These are phyloP conservation scores for Drosophila albomicans DNA, from an alignment of 1,140 invertebrate species.

Conservation along the genomic window DNA sequence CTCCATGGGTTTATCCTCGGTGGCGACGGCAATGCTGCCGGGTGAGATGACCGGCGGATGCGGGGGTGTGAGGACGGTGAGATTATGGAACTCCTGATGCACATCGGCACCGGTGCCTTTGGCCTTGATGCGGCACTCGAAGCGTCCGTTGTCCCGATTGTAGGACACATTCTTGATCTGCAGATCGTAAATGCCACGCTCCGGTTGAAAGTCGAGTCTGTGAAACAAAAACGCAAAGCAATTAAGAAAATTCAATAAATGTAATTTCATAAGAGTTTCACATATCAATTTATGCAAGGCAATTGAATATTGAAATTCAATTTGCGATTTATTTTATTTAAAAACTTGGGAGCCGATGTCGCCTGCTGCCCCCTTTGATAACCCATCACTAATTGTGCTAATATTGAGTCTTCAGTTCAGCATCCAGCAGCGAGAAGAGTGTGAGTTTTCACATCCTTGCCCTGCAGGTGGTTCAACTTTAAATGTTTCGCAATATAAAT, in stretches of 20 bases:
- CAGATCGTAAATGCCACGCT: slow-evolving; percentile 94
- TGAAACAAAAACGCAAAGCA: slow-evolving; percentile 32
- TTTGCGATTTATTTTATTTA: slow-evolving; percentile 71
- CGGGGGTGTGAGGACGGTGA: slow-evolving; percentile 94
- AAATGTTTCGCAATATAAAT: slow-evolving; percentile 77
- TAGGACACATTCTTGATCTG: slow-evolving; percentile 94
- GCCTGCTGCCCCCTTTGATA: neutral
- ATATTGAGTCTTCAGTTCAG: slow-evolving; percentile 67
- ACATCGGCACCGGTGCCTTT: slow-evolving; percentile 92
- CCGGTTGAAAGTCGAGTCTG: slow-evolving; percentile 91
- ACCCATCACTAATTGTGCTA: slow-evolving; percentile 72
- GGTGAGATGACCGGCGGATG: slow-evolving; percentile 91
- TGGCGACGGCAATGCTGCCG: slow-evolving; percentile 89
- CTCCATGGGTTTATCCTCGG: slow-evolving; percentile 91
- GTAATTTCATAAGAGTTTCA: slow-evolving; percentile 3
- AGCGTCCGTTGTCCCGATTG: slow-evolving; percentile 95
- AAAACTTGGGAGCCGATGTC: slow-evolving; percentile 34
- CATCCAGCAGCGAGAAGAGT: slow-evolving; percentile 33
- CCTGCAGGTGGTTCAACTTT: slow-evolving; percentile 78
- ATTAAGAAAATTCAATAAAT: slow-evolving; percentile 1
- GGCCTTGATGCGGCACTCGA: slow-evolving; percentile 95
- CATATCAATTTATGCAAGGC: neutral
- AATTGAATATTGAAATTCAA: slow-evolving; percentile 54
- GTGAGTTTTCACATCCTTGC: slow-evolving; percentile 25
- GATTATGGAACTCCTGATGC: slow-evolving; percentile 92